Conservation (phyloP, 2,888 invertebrate genomes). For the Stenodema calcarata region DNA sequence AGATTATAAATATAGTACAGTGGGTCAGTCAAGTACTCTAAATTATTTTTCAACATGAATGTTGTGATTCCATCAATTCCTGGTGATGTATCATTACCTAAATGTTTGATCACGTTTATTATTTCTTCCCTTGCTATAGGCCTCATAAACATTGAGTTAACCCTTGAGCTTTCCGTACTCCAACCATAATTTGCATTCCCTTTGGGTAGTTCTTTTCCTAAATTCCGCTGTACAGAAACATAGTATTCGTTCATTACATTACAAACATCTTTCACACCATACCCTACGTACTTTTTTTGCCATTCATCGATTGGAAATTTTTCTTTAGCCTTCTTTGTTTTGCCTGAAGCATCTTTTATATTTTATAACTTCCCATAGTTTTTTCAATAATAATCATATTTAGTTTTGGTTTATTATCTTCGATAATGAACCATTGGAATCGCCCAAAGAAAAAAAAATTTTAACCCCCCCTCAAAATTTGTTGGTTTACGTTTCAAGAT, state of each 20-base stretch:
- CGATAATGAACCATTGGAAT: no score
- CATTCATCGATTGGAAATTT: neutral
- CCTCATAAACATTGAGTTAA: neutral
- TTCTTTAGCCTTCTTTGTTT: neutral
- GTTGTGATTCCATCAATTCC: neutral
- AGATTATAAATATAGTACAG: constrained; percentile 54
- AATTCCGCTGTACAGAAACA: neutral
- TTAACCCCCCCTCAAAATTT: no score
- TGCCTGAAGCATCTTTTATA: neutral
- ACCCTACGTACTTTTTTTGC: neutral
- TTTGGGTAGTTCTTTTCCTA: neutral
- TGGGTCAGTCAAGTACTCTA: neutral
- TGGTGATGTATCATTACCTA: neutral
- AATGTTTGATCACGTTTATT: neutral
- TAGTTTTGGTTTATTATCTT: no score
- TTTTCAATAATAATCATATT: neutral
- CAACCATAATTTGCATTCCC: neutral
- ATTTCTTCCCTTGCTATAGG: neutral
- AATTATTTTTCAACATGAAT: neutral
- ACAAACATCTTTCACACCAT: neutral
- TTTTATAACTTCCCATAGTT: neutral
- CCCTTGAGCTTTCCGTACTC: neutral
- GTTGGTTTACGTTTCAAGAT: no score
- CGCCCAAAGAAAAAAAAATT: no score
- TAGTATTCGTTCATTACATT: neutral